Percentiles rank a stretch among this genome's conserved stretches.
Conservation (phyloP, 1,140 invertebrate genomes). For the Polypedilum vanderplanki region DNA sequence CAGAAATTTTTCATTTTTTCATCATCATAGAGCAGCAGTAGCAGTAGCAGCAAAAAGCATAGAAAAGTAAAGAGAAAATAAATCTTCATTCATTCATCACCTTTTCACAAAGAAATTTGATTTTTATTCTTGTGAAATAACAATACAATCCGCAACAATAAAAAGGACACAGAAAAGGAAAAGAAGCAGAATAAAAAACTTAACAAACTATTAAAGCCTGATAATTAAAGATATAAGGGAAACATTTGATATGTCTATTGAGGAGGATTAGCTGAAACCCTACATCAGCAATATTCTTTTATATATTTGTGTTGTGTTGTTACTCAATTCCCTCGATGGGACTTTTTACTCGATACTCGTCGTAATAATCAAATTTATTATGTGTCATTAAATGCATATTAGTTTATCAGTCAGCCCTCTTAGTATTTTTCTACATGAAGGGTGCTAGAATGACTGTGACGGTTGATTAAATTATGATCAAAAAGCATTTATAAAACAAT, state of each 20-base stretch:
- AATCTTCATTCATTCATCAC: not conserved
- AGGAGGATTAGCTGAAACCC: not conserved
- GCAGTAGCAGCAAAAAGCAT: not conserved
- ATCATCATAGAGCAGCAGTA: not conserved
- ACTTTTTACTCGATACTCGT: not conserved
- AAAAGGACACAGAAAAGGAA: not conserved
- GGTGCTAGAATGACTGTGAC: not conserved
- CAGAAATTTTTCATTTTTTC: not conserved
- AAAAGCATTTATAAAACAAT: slow-evolving; percentile 21
- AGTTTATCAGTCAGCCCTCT: not conserved
- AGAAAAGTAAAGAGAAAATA: not conserved
- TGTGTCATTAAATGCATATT: not conserved
- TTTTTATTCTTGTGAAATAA: not conserved
- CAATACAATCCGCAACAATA: not conserved
- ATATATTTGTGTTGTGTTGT: not conserved
- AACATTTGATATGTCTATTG: not conserved
- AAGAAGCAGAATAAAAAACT: not conserved
- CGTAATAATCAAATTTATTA: not conserved
- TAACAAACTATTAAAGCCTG: not conserved
- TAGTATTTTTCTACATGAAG: not conserved
- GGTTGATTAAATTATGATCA: slow-evolving; percentile 23
- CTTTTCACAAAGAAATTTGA: slow-evolving; percentile 12
- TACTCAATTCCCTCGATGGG: not conserved
- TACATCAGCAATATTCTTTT: not conserved
- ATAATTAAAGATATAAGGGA: not conserved